phyloP scores from a whole-genome alignment of 1,140 invertebrate species.

The Caenorhabditis tropicalis region DNA sequence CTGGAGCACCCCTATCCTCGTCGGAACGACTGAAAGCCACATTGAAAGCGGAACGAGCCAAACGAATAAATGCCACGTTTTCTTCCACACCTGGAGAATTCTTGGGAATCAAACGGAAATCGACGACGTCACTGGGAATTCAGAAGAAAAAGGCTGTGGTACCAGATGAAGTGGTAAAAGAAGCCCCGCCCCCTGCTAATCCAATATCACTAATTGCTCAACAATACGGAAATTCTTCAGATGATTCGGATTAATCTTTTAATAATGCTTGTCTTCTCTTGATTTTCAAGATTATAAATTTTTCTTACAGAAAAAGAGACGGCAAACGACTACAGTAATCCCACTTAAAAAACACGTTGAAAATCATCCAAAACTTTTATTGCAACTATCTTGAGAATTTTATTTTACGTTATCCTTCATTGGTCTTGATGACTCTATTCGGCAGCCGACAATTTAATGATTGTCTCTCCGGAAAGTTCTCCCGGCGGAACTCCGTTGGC shows the following conservation, averaged over 20 bases:
- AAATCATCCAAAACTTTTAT: too few species aligned
- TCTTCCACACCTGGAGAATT: not conserved
- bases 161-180: not conserved
- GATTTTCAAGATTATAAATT: not conserved
- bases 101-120: slow-evolving; percentile 10
- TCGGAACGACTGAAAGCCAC: slow-evolving; percentile 8
- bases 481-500: not conserved
- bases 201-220: not conserved
- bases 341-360: too few species aligned
- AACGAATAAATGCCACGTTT: not conserved
- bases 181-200: not conserved
- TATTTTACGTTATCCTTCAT: too few species aligned
- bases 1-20: not conserved
- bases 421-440: too few species aligned
- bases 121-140: not conserved
- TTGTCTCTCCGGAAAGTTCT: slow-evolving; percentile 34
- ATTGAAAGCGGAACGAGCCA: slow-evolving; percentile 2
- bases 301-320: too few species aligned
- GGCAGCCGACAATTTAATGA: slow-evolving; percentile 41
- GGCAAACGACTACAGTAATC: too few species aligned
- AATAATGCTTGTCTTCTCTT: not conserved
- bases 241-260: not conserved
- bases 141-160: not conserved
- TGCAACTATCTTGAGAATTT: too few species aligned
- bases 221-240: not conserved